These are phyloP conservation scores for Myiozetetes cayanensis DNA, from an alignment of 2,113 vertebrate species.

Conservation along the genomic window DNA sequence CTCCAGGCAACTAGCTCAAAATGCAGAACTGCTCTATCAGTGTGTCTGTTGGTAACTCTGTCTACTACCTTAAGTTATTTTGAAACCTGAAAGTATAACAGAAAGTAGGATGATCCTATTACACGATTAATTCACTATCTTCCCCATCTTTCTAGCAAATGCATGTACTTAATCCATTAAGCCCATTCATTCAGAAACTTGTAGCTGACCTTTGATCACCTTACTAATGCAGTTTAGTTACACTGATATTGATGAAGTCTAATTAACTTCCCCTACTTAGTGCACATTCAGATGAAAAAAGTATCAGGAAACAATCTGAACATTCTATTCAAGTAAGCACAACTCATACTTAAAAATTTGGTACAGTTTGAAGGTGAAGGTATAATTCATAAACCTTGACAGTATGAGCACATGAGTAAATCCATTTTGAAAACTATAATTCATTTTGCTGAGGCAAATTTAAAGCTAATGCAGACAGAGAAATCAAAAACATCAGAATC, in stretches of 20 bases:
- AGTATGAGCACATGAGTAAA: background rate
- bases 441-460: background rate
- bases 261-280: background rate
- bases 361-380: background rate
- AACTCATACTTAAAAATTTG: background rate
- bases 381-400: background rate
- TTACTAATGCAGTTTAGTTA: background rate
- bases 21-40: background rate
- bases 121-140: background rate
- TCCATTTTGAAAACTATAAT: background rate
- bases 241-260: background rate
- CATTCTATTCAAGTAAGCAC: background rate
- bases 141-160: background rate
- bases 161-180: background rate
- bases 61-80: background rate
- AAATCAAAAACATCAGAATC: background rate
- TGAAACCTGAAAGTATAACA: background rate
- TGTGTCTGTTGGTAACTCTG: background rate
- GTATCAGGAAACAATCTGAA: background rate
- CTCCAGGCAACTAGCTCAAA: background rate
- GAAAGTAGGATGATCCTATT: background rate
- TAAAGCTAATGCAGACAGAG: background rate
- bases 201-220: background rate
- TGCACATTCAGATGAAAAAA: background rate
- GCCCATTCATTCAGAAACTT: background rate